A percentile compares a stretch with the other conserved stretches of the same genome.
Conservation (phyloP, 2,797 vertebrate genomes). For the Myotis vivesi region DNA sequence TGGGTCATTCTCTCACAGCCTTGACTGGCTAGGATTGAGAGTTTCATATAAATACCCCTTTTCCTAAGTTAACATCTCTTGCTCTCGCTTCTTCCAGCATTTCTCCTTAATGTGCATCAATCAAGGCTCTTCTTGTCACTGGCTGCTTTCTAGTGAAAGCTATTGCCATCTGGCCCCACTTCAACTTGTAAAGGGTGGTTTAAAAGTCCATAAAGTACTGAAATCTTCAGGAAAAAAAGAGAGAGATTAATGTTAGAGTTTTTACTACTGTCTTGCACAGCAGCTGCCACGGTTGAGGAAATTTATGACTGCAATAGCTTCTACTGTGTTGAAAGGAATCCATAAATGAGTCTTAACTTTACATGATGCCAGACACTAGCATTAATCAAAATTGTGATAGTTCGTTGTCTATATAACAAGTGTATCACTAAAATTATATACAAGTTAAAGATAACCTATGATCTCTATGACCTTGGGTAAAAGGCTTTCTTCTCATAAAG, state of each 20-base stretch:
- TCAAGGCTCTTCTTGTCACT: slow-evolving; percentile 33
- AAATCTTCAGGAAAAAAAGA: slow-evolving; percentile 42
- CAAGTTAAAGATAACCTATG: slow-evolving; percentile 21
- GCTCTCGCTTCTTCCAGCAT: not conserved
- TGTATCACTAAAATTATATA: not conserved
- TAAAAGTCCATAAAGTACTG: slow-evolving; percentile 53
- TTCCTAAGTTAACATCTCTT: slow-evolving; percentile 38
- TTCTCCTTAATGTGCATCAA: not conserved
- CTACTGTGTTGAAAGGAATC: slow-evolving; percentile 70
- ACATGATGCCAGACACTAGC: slow-evolving; percentile 43
- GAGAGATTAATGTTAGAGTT: slow-evolving; percentile 46
- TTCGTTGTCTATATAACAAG: slow-evolving; percentile 44
- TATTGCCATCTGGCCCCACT: slow-evolving; percentile 9
- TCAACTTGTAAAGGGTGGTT: slow-evolving; percentile 38
- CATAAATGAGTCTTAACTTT: slow-evolving; percentile 68
- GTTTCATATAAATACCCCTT: not conserved
- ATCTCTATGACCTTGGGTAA: not conserved
- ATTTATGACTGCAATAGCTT: slow-evolving; percentile 64
- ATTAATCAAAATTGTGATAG: slow-evolving; percentile 60
- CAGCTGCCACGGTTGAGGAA: slow-evolving; percentile 54
- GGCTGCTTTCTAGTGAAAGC: slow-evolving; percentile 22
- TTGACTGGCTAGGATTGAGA: slow-evolving; percentile 28
- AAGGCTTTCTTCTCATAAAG: not conserved
- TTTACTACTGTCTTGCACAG: slow-evolving; percentile 61
- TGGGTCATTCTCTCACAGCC: not conserved